These are phyloP conservation scores for Apodemia mormo DNA, from an alignment of 2,888 invertebrate genomes.

Conservation along the genomic window DNA sequence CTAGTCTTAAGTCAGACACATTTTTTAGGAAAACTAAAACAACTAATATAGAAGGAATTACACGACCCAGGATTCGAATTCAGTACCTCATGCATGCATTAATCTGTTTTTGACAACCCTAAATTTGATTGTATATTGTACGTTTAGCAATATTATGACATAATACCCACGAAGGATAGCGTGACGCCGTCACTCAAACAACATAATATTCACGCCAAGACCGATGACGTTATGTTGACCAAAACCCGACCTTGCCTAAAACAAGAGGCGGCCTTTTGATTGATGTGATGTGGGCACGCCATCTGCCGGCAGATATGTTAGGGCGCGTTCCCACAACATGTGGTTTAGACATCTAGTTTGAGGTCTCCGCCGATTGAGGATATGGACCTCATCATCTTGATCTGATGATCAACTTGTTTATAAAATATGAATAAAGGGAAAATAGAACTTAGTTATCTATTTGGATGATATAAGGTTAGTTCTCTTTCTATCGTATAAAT, in stretches of 20 bases:
- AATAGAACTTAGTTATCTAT: too few species aligned
- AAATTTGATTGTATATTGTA: too few species aligned
- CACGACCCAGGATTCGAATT: too few species aligned
- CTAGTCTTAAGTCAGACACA: too few species aligned
- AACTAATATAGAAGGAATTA: too few species aligned
- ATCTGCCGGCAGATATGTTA: not conserved
- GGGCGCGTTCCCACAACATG: not conserved
- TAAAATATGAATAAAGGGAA: too few species aligned
- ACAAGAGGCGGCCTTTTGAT: constrained; percentile 10
- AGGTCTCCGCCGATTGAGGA: not conserved
- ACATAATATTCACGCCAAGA: not conserved
- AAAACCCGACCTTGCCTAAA: constrained; percentile 8
- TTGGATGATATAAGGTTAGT: too few species aligned
- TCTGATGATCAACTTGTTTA: too few species aligned
- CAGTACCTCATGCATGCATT: too few species aligned
- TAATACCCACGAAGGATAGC: not conserved
- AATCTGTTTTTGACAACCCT: too few species aligned
- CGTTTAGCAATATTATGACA: not conserved
- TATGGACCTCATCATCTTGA: not conserved
- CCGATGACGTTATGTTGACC: not conserved
- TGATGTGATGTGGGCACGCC: not conserved
- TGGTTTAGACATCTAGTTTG: not conserved
- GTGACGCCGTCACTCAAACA: not conserved
- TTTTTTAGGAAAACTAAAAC: too few species aligned
- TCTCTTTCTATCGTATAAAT: too few species aligned